These are phyloP conservation scores for Iguana delicatissima DNA, from an alignment of 2,797 vertebrate genomes.

Conservation along the genomic window DNA sequence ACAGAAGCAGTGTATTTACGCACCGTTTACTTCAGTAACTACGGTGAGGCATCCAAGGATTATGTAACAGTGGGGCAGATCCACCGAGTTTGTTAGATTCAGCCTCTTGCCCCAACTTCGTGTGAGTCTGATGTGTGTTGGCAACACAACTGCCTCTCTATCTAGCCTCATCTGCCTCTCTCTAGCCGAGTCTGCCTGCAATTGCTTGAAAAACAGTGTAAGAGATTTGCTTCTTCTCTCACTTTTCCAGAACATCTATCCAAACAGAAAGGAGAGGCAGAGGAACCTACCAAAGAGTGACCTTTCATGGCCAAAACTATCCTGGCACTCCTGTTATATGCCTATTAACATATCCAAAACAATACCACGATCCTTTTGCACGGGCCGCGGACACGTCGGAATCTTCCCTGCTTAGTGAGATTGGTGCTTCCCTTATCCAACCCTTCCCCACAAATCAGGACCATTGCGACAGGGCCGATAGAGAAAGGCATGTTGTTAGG, in stretches of 20 bases:
- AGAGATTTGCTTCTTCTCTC: neutral
- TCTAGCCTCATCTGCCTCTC: neutral
- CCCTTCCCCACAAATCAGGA: neutral
- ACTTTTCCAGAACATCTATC: neutral
- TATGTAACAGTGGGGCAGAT: neutral
- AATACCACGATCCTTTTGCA: neutral
- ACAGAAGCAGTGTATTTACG: neutral
- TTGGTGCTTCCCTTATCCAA: neutral
- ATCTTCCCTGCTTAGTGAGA: neutral
- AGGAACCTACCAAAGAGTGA: neutral
- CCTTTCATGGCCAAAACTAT: neutral
- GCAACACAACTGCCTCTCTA: neutral
- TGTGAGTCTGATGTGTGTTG: neutral
- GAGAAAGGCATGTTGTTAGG: neutral
- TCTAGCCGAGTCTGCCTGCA: neutral
- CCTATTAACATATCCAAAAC: neutral
- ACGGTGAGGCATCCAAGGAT: neutral
- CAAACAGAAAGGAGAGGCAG: neutral
- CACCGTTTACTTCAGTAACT: neutral
- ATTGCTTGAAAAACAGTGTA: neutral
- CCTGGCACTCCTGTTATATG: neutral
- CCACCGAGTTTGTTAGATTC: neutral
- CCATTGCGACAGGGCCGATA: neutral
- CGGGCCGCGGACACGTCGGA: neutral
- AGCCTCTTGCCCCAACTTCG: neutral